Evolutionary conservation across 2,113 vertebrate species (phyloP).

Genomic region (Melanostigma gelatinosum): DNA sequence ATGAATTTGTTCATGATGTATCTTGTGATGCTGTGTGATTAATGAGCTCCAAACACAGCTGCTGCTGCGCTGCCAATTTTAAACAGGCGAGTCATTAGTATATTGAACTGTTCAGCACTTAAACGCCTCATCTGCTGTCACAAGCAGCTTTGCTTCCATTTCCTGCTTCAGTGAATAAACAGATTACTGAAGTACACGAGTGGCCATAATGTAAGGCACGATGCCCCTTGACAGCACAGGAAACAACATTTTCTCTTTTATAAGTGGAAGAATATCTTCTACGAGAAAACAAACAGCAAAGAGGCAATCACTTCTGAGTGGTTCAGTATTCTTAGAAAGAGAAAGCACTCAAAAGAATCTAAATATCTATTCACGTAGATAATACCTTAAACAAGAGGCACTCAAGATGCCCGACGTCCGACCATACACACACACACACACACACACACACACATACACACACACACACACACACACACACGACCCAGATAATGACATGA

Average conservation of each 20-base stretch:
- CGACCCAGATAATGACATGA: too few species aligned
- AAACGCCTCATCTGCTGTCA: background rate
- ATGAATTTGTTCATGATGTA: background rate
- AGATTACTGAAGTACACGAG: background rate
- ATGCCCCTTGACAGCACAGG: background rate
- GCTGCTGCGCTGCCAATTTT: background rate
- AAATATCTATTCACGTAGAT: background rate
- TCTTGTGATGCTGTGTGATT: background rate
- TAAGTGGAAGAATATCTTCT: background rate
- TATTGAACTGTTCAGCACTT: background rate
- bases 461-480: too few species aligned
- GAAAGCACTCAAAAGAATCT: too few species aligned
- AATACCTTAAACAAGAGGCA: background rate
- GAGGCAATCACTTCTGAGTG: background rate
- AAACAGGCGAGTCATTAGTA: background rate
- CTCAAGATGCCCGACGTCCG: background rate
- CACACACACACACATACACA: too few species aligned
- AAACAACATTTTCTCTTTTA: background rate
- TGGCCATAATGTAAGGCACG: background rate
- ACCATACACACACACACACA: too few species aligned
- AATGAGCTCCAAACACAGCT: background rate
- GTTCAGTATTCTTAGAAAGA: background rate
- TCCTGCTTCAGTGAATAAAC: slow-evolving; percentile 21
- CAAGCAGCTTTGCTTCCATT: slow-evolving; percentile 4
- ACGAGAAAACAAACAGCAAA: background rate